A percentile compares a stretch with the other conserved stretches of the same genome.
Conservation (phyloP, 2,888 invertebrate species). For the Acrobeloides nanus region DNA sequence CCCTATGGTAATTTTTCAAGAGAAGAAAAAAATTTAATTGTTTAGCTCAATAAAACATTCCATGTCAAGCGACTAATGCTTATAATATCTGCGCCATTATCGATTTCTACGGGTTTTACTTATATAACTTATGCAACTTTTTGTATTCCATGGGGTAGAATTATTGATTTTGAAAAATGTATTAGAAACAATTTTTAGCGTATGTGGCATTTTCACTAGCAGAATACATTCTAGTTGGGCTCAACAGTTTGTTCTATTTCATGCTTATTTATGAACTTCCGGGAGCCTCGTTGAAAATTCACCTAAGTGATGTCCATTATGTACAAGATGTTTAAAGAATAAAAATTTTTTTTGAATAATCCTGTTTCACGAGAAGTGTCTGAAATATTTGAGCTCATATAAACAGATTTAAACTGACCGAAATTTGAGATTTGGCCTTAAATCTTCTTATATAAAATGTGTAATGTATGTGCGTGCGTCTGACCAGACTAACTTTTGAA, state of each 20-base stretch:
- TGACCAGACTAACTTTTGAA: too few relatives aligned
- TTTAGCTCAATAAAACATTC: conserved; percentile 41
- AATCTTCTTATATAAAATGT: too few relatives aligned
- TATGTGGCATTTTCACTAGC: conserved; percentile 45
- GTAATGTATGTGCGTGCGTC: too few relatives aligned
- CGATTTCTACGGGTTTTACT: conserved; percentile 46
- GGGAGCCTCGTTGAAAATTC: conserved; percentile 23
- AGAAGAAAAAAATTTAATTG: neutral
- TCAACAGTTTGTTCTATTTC: conserved; percentile 44
- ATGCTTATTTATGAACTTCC: conserved; percentile 38
- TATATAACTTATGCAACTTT: conserved; percentile 37
- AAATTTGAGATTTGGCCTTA: too few relatives aligned
- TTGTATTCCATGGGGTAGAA: conserved; percentile 34
- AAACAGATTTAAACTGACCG: too few relatives aligned
- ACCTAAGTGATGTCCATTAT: too few relatives aligned
- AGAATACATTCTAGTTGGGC: conserved; percentile 45
- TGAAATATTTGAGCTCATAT: too few relatives aligned
- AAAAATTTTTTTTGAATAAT: too few relatives aligned
- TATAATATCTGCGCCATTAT: conserved; percentile 34
- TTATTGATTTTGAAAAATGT: conserved; percentile 5
- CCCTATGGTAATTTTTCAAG: conserved; percentile 20
- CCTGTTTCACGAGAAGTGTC: too few relatives aligned
- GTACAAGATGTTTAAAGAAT: too few relatives aligned
- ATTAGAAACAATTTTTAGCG: conserved; percentile 30
- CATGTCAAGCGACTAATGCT: conserved; percentile 40